Conservation (phyloP, 2,113 vertebrate species). For the Trichechus manatus region DNA sequence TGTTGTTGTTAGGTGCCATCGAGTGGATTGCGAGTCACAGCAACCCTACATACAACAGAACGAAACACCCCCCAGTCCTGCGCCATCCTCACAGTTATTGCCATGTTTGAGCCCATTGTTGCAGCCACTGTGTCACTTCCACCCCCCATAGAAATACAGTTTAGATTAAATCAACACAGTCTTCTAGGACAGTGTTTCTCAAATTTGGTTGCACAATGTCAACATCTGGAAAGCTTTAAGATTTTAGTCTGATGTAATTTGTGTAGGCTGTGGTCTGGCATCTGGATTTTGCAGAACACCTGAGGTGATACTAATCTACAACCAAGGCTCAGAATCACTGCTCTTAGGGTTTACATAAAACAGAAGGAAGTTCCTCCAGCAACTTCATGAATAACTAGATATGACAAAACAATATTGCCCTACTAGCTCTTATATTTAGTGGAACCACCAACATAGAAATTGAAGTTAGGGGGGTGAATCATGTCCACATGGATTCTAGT, state of each 20-base stretch:
- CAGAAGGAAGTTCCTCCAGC: not conserved
- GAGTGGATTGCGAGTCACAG: no score
- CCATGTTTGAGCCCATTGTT: no score
- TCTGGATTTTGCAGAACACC: not conserved
- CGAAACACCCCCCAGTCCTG: no score
- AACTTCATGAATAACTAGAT: not conserved
- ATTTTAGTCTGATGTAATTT: not conserved
- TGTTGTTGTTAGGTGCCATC: no score
- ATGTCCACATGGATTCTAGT: not conserved
- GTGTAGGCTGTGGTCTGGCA: not conserved
- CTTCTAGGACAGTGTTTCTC: not conserved
- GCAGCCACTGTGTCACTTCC: no score
- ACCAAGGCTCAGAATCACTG: not conserved
- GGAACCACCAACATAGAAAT: not conserved
- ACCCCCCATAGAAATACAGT: not conserved
- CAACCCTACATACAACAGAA: no score
- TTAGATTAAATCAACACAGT: conserved; percentile 21
- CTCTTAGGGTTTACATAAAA: conserved; percentile 3
- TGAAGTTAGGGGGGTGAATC: not conserved
- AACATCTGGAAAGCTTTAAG: conserved; percentile 46
- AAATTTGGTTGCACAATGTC: not conserved
- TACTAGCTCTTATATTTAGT: not conserved
- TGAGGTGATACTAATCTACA: not conserved
- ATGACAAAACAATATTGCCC: not conserved
- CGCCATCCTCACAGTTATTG: no score